phyloP scores from a whole-genome alignment of 2,888 invertebrate species.

The Bellardia bayeri region DNA sequence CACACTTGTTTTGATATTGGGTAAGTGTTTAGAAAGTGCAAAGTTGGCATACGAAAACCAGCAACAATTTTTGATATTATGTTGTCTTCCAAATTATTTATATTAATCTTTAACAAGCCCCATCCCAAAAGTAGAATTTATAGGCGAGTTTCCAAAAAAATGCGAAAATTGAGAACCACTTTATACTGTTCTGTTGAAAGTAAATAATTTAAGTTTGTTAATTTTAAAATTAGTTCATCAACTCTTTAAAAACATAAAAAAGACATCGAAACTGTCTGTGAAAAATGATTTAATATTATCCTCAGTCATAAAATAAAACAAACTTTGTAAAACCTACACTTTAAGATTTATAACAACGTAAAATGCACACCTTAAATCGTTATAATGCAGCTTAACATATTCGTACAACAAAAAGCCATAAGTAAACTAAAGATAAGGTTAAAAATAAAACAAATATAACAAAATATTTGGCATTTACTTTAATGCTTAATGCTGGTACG shows the following conservation, averaged over 20 bases:
- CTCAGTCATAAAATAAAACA: not conserved
- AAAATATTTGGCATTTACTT: slow-evolving; percentile 51
- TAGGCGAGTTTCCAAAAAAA: too few relatives aligned
- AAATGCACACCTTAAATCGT: slow-evolving; percentile 16
- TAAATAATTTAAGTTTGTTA: too few relatives aligned
- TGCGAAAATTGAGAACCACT: too few relatives aligned
- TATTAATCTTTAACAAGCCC: too few relatives aligned
- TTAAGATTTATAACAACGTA: not conserved
- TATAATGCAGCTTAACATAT: slow-evolving; percentile 1
- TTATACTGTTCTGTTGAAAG: too few relatives aligned
- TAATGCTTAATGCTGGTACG: not conserved
- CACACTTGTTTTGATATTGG: too few relatives aligned
- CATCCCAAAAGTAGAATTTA: too few relatives aligned
- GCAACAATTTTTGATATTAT: too few relatives aligned
- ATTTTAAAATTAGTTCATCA: too few relatives aligned
- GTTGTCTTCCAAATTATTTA: too few relatives aligned
- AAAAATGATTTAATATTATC: not conserved
- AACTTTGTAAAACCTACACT: not conserved
- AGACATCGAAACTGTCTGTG: not conserved
- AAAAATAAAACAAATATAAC: not conserved
- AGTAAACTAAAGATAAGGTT: not conserved
- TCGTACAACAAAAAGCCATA: not conserved
- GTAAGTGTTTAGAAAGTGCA: too few relatives aligned
- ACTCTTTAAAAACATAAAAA: not conserved
- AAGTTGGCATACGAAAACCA: too few relatives aligned